phyloP scores from a whole-genome alignment of 2,797 vertebrate genomes.

The Sebastolobus altivelis region DNA sequence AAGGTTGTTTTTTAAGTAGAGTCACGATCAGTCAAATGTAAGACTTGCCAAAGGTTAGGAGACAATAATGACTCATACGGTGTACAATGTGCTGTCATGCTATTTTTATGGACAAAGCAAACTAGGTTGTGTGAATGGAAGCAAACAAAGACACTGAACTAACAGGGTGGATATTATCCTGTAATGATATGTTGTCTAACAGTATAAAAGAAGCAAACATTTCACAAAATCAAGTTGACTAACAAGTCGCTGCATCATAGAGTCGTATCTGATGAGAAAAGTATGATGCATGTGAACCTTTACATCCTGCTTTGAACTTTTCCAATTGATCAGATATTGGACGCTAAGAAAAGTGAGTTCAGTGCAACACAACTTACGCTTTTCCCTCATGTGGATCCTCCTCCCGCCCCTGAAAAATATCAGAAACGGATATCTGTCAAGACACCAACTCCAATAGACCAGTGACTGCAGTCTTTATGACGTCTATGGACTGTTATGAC shows the following conservation, averaged over 20 bases:
- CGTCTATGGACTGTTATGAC: neutral
- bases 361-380: constrained; percentile 89
- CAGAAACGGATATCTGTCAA: constrained; percentile 63
- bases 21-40: constrained; percentile 3
- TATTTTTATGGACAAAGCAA: constrained; percentile 10
- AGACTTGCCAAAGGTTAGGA: neutral
- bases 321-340: neutral
- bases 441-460: constrained; percentile 2
- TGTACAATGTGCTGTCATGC: neutral
- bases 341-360: constrained; percentile 5
- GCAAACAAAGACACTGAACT: constrained; percentile 6
- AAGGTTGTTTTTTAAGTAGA: neutral
- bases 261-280: neutral
- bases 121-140: neutral
- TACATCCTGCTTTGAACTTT: neutral
- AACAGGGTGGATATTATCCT: constrained; percentile 13
- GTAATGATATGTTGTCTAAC: constrained; percentile 11
- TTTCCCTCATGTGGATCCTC: constrained; percentile 99
- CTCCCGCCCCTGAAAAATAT: constrained; percentile 90
- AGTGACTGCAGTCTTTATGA: neutral
- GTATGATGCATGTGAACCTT: neutral
- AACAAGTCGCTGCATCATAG: neutral
- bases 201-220: neutral
- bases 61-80: constrained; percentile 6
- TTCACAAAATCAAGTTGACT: neutral